Conservation (phyloP, 2,113 vertebrate species). For the Pygoscelis antarcticus region DNA sequence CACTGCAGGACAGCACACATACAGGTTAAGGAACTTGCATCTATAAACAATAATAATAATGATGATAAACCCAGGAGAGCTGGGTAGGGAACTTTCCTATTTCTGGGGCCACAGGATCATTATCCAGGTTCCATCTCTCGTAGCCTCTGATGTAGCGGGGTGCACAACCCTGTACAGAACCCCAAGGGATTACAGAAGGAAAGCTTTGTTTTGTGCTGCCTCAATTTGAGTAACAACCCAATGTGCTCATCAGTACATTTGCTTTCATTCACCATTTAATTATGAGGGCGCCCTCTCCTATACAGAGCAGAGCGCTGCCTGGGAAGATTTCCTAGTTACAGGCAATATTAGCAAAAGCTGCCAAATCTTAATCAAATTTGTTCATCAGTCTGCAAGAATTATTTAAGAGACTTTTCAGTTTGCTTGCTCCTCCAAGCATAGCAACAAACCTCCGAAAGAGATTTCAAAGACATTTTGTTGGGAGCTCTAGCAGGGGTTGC, state of each 20-base stretch:
- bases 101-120: accelerated
- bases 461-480: background rate
- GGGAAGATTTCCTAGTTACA: background rate
- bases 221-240: background rate
- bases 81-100: accelerated
- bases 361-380: conserved; percentile 47
- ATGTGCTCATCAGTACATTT: background rate
- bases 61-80: background rate
- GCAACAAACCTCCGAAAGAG: background rate
- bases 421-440: background rate
- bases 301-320: background rate
- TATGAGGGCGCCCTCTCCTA: background rate
- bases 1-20: too few relatives aligned
- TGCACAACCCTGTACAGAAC: accelerated
- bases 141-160: accelerated
- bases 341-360: background rate
- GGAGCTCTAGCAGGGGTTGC: background rate
- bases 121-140: background rate
- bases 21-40: background rate
- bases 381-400: conserved; percentile 32
- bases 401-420: background rate
- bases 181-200: background rate
- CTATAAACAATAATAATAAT: too few relatives aligned
- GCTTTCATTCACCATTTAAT: conserved; percentile 1
- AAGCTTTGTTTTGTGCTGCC: background rate